Base-by-base conservation (phyloP, 2,888 invertebrate species). In the Leuctra nigra region DNA sequence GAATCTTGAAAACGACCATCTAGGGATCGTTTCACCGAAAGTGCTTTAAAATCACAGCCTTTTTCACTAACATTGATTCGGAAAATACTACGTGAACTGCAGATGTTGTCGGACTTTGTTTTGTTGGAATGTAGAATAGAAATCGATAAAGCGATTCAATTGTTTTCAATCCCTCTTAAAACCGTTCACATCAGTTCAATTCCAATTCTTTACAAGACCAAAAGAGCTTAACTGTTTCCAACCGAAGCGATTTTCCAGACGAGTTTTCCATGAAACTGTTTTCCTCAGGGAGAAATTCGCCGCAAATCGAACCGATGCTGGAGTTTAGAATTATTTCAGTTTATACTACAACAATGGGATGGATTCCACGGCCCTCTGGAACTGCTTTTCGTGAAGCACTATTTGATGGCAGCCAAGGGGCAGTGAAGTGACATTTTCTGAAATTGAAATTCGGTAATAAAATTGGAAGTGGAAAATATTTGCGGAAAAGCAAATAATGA, bases 141-240 rank as follows among this genome's bases (percentile, higher is more conserved):
- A n/a, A n/a, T n/a, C n/a, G n/a, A n/a, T n/a, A 41, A 16, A 41
- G 11, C 20, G 9, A 20, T 18, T 6, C 41, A 41, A 41, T 18
- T 4, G 41, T 41, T 41, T 41, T 41, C 41, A 41, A 20, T 41
- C 41, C 41, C 16, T 41, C 41, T 41, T 18, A 4, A n/a, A n/a
- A 41, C 18, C 41, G 41, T 41, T 41, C 18, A 41, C 41, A 41
- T 41, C 18, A 18, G 41, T 41, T 16, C 11, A 11, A 18, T 41
- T 41, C 41, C 41, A 41, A 41, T 41, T 41, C 16, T 29, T 29
- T 20, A 41, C 14, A 18, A 20, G 20, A 41, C 7, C 41, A 41
- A 41, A 41, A 41, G 20, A 20, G 41, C 41, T 41, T 41, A 41
- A 41, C 41, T 41, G 41, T 41, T 18, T 41, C 20, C 41, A 18